phyloP scores from a whole-genome alignment of 1,140 invertebrate species.

The Colletes gigas region DNA sequence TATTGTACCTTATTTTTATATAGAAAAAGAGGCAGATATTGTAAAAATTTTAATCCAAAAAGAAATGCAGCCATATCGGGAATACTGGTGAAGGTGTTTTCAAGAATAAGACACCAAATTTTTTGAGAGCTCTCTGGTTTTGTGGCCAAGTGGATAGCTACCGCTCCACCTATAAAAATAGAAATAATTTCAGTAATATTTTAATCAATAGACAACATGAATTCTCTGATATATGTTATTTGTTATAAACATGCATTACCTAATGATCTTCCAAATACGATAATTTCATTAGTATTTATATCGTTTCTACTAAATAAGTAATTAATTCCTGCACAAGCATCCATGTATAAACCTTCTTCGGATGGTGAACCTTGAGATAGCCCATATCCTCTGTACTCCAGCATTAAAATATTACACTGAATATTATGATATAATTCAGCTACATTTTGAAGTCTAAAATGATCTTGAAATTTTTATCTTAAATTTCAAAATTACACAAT shows the following conservation, averaged over 20 bases:
- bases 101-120: slow-evolving; percentile 93
- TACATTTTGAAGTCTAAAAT: slow-evolving; percentile 86
- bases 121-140: slow-evolving; percentile 87
- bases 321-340: slow-evolving; percentile 93
- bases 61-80: slow-evolving; percentile 93
- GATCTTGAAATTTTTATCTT: neutral
- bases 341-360: slow-evolving; percentile 92
- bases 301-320: slow-evolving; percentile 90
- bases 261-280: slow-evolving; percentile 96
- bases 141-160: slow-evolving; percentile 92
- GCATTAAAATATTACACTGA: slow-evolving; percentile 92
- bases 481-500: slow-evolving; percentile 1
- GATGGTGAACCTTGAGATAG: slow-evolving; percentile 93
- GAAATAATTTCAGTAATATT: neutral
- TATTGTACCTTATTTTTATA: slow-evolving; percentile 91
- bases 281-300: slow-evolving; percentile 91
- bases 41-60: slow-evolving; percentile 86
- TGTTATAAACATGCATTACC: slow-evolving; percentile 80
- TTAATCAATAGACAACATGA: neutral
- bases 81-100: slow-evolving; percentile 98
- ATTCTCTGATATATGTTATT: neutral
- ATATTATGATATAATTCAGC: slow-evolving; percentile 90
- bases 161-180: slow-evolving; percentile 86
- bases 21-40: slow-evolving; percentile 87
- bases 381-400: slow-evolving; percentile 97